Conservation (phyloP, 2,888 invertebrate genomes). For the Euclidia mi region DNA sequence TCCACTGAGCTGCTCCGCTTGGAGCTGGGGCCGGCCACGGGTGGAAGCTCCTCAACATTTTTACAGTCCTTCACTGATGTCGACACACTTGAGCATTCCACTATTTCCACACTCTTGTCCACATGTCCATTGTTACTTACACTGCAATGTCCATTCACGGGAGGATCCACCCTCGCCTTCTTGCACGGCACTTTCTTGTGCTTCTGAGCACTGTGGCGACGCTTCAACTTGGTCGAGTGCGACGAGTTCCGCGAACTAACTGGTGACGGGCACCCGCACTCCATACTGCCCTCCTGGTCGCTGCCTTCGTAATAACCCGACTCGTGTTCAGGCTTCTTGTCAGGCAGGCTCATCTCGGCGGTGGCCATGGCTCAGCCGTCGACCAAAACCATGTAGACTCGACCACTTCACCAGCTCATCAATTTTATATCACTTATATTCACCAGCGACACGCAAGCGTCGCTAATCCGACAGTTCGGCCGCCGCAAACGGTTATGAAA, state of each 20-base stretch:
- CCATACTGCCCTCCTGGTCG: conserved; percentile 91
- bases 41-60: conserved; percentile 66
- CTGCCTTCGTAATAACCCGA: conserved; percentile 96
- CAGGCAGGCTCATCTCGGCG: conserved; percentile 90
- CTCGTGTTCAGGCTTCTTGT: conserved; percentile 93
- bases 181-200: conserved; percentile 78
- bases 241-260: conserved; percentile 86
- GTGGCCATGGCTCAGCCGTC: conserved; percentile 86
- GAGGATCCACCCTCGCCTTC: conserved; percentile 73
- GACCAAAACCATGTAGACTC: conserved; percentile 81
- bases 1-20: conserved; percentile 84
- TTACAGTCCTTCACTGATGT: conserved; percentile 66
- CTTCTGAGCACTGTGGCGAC: conserved; percentile 78
- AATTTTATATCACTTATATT: conserved; percentile 41
- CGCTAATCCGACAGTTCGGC: conserved; percentile 21
- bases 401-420: conserved; percentile 57
- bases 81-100: conserved; percentile 34
- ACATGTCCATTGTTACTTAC: conserved; percentile 55
- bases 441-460: conserved; percentile 27
- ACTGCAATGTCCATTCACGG: conserved; percentile 73
- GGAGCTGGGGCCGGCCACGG: conserved; percentile 76
- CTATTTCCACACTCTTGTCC: conserved; percentile 81
- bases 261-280: conserved; percentile 86
- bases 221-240: conserved; percentile 80
- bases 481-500: conserved; percentile 41